Percentiles rank a stretch among this genome's conserved stretches.
phyloP scores from a whole-genome alignment of 2,797 vertebrate species.

The Odontamblyopus rebecca region DNA sequence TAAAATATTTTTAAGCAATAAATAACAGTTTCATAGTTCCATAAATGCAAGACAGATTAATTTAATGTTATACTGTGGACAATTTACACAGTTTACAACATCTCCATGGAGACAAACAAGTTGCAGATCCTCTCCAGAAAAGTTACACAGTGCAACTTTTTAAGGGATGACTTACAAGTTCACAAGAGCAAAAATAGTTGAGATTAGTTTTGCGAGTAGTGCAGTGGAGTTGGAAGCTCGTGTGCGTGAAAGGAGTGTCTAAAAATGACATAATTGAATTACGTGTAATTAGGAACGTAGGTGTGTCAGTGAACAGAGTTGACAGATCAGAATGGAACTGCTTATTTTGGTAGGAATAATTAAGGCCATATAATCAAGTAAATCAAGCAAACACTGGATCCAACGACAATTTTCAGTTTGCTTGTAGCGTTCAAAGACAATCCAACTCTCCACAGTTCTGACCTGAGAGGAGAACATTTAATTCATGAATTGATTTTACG shows the following conservation, averaged over 20 bases:
- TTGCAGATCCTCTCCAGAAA: no score
- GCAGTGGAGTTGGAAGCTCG: slow-evolving; percentile 4
- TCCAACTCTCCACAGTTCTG: no score
- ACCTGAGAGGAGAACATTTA: no score
- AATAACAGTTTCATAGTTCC: no score
- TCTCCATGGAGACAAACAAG: no score
- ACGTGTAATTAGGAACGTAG: not conserved
- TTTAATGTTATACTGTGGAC: no score
- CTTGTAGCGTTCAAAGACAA: not conserved
- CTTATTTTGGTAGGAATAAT: not conserved
- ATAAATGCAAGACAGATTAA: no score
- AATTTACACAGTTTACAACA: no score
- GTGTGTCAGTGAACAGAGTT: not conserved
- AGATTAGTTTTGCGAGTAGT: slow-evolving; percentile 14
- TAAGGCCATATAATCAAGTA: not conserved
- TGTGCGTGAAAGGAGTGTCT: slow-evolving; percentile 5
- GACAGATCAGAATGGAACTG: not conserved
- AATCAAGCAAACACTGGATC: not conserved
- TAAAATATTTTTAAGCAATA: no score
- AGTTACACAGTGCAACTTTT: no score
- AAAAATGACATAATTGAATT: slow-evolving; percentile 1
- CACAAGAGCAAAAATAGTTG: slow-evolving; percentile 12
- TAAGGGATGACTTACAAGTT: slow-evolving; percentile 39
- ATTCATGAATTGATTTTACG: no score
- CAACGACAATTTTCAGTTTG: not conserved